Base-by-base conservation (phyloP, 2,113 vertebrate species). In the Paradisaea rubra region DNA sequence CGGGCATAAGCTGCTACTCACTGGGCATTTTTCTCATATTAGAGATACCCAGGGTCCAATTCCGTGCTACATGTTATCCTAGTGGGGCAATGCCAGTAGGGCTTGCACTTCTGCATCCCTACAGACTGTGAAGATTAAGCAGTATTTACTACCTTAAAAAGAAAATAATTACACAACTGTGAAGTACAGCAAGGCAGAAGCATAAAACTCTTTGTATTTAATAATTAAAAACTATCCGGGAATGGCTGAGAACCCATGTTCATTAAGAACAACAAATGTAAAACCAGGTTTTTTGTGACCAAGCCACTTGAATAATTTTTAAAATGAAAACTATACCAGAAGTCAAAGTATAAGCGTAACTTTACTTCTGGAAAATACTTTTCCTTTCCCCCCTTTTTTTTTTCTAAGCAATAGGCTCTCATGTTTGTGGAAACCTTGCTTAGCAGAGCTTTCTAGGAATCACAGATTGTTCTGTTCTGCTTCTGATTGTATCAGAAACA, bases 371-470 rank as follows among this genome's bases (percentile, higher is more conserved):
- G 37, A 87, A 78, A 93, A 68, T 1, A 10, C 15, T 61, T 9
- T 21, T 74, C 11, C 17, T 45, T 83, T 23, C 25, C 2, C 12
- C 23, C 30, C 16, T 37, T 30, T 42, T 61, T 41, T 64, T 47
- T 59, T 22, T 23, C 60, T 91, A 87, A 89, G 61, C 28, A 53
- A 80, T 3, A 85, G 19, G 10, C 27, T 88, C 64, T 81, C 30
- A 19, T 6, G 8, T 44, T 89, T 73, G 49, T 57, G 44, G 44
- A 71, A 90, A 19, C 22, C 10, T 49, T 63, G 60, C 35, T 61
- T n/a, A 83, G 81, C 53, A 42, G 54, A 93, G 41, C 86, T 82
- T 81, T 92, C 88, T 59, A 92, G 60, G 94, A 96, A 94, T 61
- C 64, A 53, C 85, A 86, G 63, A 68, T 44, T 6, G 1, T 89